Evolutionary conservation across 2,888 invertebrate species (phyloP), one percentile per base, ranked within the genome.

Genomic region (Chymomyza caudatula): DNA sequence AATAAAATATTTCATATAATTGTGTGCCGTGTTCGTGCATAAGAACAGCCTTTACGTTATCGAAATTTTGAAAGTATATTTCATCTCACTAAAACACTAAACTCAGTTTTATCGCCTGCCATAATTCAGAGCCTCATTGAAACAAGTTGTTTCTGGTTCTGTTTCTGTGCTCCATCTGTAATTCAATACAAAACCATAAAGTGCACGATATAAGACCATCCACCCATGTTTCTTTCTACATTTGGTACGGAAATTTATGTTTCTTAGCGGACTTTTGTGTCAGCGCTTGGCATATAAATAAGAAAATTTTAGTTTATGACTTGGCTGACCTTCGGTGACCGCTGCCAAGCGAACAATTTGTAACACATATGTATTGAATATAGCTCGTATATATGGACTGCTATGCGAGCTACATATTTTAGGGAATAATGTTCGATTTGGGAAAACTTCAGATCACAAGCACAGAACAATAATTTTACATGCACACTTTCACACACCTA

Each of bases 281-380:
- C 80, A 83, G 67, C 80, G 71, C 69, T 54, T 19, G 6, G 58
- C 54, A 60, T 66, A 78, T 76, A 85, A 74, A 82, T 74, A 82
- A 85, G 67, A 78, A 69, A 84, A 78, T 84, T 20, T 69, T 74
- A 71, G 65, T 81, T 86, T 81, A 86, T 65, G 82, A 68, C 86
- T 73, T 29, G 64, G 52, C 69, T 72, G 84, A 85, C 86, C 84
- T 85, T 80, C 65, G 53, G 13, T 64, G 80, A 83, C 77, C 57
- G 53, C 29, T 11, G 29, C 11, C 29, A 37, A 37, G 11, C 47
- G n/a, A 47, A 19, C 3, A 13, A 47, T 47, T 47, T 47, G 47
- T 47, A 47, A 17, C 29, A 37, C 29, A 37, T 11, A n/a, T n/a
- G 25, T 25, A 37, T 37, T 37, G 29, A 11, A 37, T 37, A 37